phyloP scores from a whole-genome alignment of 2,113 vertebrate species.

The Steatornis caripensis region DNA sequence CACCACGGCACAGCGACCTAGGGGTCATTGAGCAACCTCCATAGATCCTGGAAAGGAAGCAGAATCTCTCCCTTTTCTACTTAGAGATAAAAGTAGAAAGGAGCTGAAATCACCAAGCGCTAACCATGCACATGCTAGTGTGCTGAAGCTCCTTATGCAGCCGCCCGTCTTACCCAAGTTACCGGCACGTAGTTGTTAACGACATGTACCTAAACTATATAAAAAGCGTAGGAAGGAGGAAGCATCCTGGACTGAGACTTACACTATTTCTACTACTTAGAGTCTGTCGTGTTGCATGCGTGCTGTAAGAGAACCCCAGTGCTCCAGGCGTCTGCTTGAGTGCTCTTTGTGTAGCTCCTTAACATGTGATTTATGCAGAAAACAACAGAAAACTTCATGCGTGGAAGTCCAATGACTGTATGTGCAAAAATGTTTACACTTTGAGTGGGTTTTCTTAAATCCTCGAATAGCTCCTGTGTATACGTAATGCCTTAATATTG shows the following conservation, averaged over 20 bases:
- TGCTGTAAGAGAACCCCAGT: constrained; percentile 49
- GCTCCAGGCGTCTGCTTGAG: constrained; percentile 17
- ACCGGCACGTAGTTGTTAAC: neutral
- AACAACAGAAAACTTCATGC: neutral
- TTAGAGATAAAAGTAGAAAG: constrained; percentile 46
- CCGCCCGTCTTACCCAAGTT: neutral
- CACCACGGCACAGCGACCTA: constrained; percentile 29
- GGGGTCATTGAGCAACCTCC: constrained; percentile 37
- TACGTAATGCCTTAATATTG: constrained; percentile 22
- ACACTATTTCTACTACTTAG: constrained; percentile 24
- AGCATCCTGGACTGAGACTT: constrained; percentile 6
- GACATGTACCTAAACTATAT: constrained; percentile 25
- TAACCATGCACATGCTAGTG: constrained; percentile 1
- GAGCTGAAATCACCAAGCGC: constrained; percentile 19
- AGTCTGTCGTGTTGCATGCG: constrained; percentile 47
- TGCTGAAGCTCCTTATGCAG: constrained; percentile 15
- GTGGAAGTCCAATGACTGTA: neutral
- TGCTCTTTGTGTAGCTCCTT: constrained; percentile 53
- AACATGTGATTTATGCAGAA: constrained; percentile 50
- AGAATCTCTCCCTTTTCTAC: constrained; percentile 53
- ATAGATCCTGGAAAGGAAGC: constrained; percentile 20
- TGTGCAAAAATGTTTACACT: constrained; percentile 1
- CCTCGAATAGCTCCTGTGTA: neutral
- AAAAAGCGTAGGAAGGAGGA: neutral
- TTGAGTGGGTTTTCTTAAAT: neutral